A percentile compares a stretch with the other conserved stretches of the same genome.
Evolutionary conservation across 2,113 vertebrate species (phyloP).

Genomic region (human): DNA sequence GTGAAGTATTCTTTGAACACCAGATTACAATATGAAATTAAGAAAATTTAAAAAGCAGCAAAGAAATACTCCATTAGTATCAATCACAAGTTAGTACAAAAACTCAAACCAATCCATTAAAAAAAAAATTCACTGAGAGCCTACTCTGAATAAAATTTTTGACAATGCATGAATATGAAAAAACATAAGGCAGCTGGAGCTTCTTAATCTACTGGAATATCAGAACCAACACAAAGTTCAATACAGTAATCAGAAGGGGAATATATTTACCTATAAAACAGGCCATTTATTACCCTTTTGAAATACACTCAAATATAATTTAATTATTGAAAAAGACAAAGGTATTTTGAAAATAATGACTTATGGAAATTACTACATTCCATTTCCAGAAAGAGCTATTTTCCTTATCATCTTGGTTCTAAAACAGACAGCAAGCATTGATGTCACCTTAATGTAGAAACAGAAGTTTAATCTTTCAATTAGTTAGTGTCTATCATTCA

Average conservation of each 20-base stretch:
- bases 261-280: constrained; percentile 25
- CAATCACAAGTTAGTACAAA: background rate
- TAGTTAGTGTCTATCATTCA: background rate
- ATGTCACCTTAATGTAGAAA: background rate
- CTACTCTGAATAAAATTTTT: constrained; percentile 33
- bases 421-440: background rate
- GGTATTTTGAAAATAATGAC: background rate
- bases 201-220: background rate
- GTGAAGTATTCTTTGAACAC: background rate
- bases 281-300: background rate
- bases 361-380: constrained; percentile 13
- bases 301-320: constrained; percentile 32
- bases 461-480: background rate
- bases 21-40: constrained; percentile 10
- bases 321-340: background rate
- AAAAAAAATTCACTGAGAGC: background rate
- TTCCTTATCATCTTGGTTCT: constrained; percentile 5
- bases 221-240: background rate
- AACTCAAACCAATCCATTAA: background rate
- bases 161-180: background rate
- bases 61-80: constrained; percentile 5
- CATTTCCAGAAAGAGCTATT: constrained; percentile 13
- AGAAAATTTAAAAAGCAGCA: background rate
- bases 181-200: background rate
- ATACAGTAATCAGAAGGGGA: background rate